Evolutionary conservation across 2,888 invertebrate species (phyloP), one percentile per base, ranked within the genome.

Genomic region (Agriopis aurantiaria): DNA sequence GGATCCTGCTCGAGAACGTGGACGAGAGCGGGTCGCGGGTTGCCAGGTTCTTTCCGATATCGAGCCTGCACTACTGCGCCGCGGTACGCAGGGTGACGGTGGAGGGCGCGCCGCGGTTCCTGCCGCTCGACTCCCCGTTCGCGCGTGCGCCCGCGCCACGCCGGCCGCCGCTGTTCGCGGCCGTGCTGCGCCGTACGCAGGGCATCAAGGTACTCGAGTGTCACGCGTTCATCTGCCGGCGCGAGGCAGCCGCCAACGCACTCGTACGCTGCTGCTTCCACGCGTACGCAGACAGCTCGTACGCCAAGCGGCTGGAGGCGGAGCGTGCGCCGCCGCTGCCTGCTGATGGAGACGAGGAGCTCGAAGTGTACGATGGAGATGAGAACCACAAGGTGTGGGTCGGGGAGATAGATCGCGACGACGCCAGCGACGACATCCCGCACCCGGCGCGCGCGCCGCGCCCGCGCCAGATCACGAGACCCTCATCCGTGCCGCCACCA

Each of bases 121-220:
- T 99, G 78, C 99, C 99, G 8, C 93, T 99, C 80, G 99, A 99
- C 89, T 99, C 99, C 71, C 99, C 99, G 59, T 99, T 99, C 90
- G 98, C 99, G 9, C 96, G 98, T 68, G 96, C 98, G 77, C 98
- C 98, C 33, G 97, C 98, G 78, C 97, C 98, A 67, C 96, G 97
- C 76, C 99, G 99, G 89, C 99, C 99, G 68, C 99, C 99, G 43
- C 95, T 99, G 73, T 98, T 99, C 91, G 99, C 99, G 53, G 99
- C 99, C 81, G 99, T 99, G 74, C 95, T 99, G 80, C 96, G 99
- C 60, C 96, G 99, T 77, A 99, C 99, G 58, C 97, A 98, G 61
- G 99, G 99, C 65, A 99, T 99, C 81, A 99, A 99, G 92, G 99
- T 99, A 68, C 95, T 99, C 75, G 99, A 99, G 94, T 99, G 99